Evolutionary conservation across 2,113 vertebrate species (phyloP).

Genomic region (Nestor notabilis): DNA sequence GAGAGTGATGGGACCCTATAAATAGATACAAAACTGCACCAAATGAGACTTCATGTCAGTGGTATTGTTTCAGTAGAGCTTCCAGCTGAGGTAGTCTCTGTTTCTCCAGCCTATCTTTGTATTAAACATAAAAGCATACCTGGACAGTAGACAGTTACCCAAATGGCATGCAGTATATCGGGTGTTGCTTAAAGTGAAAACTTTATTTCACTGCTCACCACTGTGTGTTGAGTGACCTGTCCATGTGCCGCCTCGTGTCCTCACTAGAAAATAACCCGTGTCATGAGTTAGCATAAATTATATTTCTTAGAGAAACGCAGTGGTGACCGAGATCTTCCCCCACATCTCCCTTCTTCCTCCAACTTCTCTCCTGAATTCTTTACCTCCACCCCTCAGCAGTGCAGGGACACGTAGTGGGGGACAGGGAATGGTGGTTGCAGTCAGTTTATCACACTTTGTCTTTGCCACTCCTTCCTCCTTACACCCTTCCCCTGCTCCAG

Average conservation of each 20-base stretch:
- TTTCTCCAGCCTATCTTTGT: constrained; percentile 46
- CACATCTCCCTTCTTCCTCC: not conserved
- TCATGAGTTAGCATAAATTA: not conserved
- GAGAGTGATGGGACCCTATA: not conserved
- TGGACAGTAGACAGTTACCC: constrained; percentile 2
- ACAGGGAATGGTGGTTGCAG: not conserved
- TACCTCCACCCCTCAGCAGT: not conserved
- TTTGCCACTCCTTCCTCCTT: not conserved
- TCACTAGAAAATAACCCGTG: not conserved
- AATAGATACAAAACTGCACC: constrained; percentile 44
- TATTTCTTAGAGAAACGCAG: not conserved
- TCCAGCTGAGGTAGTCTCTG: constrained; percentile 61
- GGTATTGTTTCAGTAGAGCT: constrained; percentile 53
- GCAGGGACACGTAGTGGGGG: too few relatives aligned
- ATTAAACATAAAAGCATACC: constrained; percentile 51
- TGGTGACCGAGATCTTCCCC: not conserved
- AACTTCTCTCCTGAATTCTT: not conserved
- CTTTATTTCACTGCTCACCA: not conserved
- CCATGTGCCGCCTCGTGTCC: not conserved
- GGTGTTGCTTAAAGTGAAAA: constrained; percentile 29
- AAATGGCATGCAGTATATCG: constrained; percentile 21
- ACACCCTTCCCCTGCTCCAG: not conserved
- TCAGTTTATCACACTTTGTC: not conserved
- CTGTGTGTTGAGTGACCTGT: not conserved
- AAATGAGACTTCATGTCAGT: constrained; percentile 59